These are phyloP conservation scores for Hydractinia echinata DNA, from an alignment of 30 jellyfish, hydroid and myxozoan genomes.

Conservation along the genomic window DNA sequence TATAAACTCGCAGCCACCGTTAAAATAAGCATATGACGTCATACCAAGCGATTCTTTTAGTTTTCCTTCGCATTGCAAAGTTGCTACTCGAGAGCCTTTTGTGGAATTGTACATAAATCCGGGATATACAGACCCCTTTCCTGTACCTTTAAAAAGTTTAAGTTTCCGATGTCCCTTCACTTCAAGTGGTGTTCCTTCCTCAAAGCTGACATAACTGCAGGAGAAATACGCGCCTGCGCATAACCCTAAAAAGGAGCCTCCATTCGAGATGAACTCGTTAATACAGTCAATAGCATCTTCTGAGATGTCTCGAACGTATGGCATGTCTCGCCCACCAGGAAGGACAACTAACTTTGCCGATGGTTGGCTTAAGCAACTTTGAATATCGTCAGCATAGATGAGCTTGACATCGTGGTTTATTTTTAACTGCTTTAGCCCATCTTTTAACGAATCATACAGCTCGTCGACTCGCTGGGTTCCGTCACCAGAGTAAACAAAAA, in stretches of 20 bases:
- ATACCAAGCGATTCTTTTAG: background rate
- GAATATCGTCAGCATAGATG: background rate
- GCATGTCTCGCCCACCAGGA: slow-evolving; percentile 93
- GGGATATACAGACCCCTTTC: slow-evolving; percentile 75
- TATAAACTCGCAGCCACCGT: slow-evolving; percentile 92
- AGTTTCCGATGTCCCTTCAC: slow-evolving; percentile 56
- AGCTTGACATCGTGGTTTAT: background rate
- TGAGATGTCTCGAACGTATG: slow-evolving; percentile 47
- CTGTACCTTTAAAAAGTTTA: slow-evolving; percentile 58
- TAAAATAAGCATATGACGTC: slow-evolving; percentile 44
- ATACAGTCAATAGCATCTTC: slow-evolving; percentile 40
- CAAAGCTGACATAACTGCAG: slow-evolving; percentile 54
- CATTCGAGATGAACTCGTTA: slow-evolving; percentile 29
- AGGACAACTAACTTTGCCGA: slow-evolving; percentile 19
- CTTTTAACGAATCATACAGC: slow-evolving; percentile 25
- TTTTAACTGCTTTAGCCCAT: background rate
- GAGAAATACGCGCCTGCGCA: slow-evolving; percentile 97
- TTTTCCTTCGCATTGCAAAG: slow-evolving; percentile 13
- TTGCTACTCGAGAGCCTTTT: slow-evolving; percentile 50
- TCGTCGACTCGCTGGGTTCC: slow-evolving; percentile 57
- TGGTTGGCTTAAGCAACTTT: no score
- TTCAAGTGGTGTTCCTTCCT: slow-evolving; percentile 59
- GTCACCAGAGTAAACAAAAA: slow-evolving; percentile 51
- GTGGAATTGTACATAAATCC: slow-evolving; percentile 72
- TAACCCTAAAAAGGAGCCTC: slow-evolving; percentile 80